phyloP scores from a whole-genome alignment of 2,113 vertebrate species.

The Nyctereutes procyonoides region DNA sequence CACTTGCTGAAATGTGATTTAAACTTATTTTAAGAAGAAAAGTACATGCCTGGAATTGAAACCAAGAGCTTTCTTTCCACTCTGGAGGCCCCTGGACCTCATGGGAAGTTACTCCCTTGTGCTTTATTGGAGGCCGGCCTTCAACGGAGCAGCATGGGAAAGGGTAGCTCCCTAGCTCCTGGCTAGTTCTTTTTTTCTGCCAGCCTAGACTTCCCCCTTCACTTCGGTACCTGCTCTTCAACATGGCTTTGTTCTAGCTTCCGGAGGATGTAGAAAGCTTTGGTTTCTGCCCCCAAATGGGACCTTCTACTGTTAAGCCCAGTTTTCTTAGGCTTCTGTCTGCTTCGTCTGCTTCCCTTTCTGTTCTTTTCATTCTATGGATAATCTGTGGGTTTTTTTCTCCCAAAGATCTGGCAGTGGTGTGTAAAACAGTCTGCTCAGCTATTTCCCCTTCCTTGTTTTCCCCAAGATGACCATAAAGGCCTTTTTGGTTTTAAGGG shows the following conservation, averaged over 20 bases:
- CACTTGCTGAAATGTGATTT: slow-evolving; percentile 41
- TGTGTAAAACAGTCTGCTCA: not conserved
- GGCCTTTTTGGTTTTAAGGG: slow-evolving; percentile 44
- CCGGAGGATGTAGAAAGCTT: not conserved
- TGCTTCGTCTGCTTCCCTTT: not conserved
- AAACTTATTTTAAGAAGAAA: slow-evolving; percentile 54
- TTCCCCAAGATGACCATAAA: slow-evolving; percentile 24
- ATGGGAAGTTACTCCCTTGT: not conserved
- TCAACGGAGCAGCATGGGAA: accelerated
- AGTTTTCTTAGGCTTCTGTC: not conserved
- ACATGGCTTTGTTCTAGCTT: not conserved
- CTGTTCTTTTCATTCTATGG: not conserved
- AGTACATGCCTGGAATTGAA: slow-evolving; percentile 13
- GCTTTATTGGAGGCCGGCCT: not conserved
- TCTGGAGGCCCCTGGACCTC: not conserved
- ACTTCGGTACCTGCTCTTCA: not conserved
- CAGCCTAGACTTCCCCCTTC: not conserved
- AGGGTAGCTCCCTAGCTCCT: not conserved
- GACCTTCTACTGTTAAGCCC: not conserved
- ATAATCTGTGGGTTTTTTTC: not conserved
- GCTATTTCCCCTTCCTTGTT: not conserved
- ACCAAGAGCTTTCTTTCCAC: not conserved
- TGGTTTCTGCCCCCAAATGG: not conserved
- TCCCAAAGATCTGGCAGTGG: not conserved
- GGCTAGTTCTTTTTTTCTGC: not conserved